These are phyloP conservation scores for Galerucella calmariensis DNA, from an alignment of 2,888 invertebrate species.

Conservation along the genomic window DNA sequence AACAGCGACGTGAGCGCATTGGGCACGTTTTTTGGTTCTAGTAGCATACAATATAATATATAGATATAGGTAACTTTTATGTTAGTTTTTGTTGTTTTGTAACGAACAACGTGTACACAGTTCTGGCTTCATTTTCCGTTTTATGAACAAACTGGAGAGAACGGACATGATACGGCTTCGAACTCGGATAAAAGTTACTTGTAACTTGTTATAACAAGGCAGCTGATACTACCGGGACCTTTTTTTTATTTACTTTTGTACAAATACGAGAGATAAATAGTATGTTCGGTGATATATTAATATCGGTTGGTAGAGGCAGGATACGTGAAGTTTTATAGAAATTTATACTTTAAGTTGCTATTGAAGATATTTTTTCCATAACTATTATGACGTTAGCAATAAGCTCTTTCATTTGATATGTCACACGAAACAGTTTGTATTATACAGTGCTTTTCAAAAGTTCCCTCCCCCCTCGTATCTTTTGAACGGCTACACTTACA, in stretches of 20 bases:
- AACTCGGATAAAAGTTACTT: not conserved
- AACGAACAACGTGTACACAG: not conserved
- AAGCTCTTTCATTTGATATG: too few species aligned
- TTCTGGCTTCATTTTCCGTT: constrained; percentile 12
- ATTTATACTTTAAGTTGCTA: not conserved
- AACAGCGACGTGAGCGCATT: not conserved
- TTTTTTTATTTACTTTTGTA: not conserved
- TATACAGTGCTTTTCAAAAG: too few species aligned
- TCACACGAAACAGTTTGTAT: too few species aligned
- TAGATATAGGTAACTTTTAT: constrained; percentile 22
- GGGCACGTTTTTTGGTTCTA: not conserved
- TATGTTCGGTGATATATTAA: not conserved
- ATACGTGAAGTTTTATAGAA: not conserved
- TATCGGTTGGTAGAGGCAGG: not conserved
- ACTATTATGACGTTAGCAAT: too few species aligned
- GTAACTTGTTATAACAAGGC: constrained; percentile 9
- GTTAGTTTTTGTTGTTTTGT: constrained; percentile 21
- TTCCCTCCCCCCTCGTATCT: too few species aligned
- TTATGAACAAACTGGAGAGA: constrained; percentile 1
- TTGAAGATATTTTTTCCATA: too few species aligned
- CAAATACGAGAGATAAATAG: not conserved
- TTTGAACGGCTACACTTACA: too few species aligned
- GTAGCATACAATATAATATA: not conserved
- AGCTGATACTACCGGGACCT: not conserved
- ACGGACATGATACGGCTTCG: constrained; percentile 6